A percentile compares a stretch with the other conserved stretches of the same genome.
Conservation (phyloP, 2,113 vertebrate species). For the Amphilophus citrinellus region DNA sequence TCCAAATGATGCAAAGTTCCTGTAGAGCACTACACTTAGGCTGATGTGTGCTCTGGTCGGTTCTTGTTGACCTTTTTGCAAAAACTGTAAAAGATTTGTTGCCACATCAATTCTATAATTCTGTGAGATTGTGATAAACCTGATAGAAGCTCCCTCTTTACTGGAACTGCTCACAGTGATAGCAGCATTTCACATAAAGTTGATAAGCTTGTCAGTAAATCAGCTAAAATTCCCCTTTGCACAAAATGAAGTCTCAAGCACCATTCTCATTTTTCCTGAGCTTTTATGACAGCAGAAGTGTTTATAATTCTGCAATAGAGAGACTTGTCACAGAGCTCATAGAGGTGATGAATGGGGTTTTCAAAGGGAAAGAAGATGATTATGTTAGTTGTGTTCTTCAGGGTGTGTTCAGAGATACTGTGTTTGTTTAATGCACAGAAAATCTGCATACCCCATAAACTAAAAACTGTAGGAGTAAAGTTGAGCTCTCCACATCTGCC, state of each 20-base stretch:
- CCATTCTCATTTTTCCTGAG: background rate
- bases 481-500: slow-evolving; percentile 10
- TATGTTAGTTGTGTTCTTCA: background rate
- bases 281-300: background rate
- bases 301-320: background rate
- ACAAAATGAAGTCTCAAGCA: background rate
- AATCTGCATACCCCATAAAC: background rate
- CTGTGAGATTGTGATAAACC: background rate
- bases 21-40: too few species aligned
- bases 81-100: background rate
- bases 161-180: background rate
- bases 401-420: background rate
- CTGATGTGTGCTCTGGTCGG: background rate
- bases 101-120: background rate
- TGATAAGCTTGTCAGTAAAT: background rate
- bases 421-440: background rate
- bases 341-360: background rate
- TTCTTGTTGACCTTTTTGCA: background rate
- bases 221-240: background rate
- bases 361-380: background rate
- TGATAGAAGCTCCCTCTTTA: background rate
- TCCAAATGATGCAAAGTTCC: too few species aligned
- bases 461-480: background rate
- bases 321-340: background rate
- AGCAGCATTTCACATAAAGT: background rate